Evolutionary conservation across 2,888 invertebrate genomes (phyloP), one percentile per base, ranked within the genome.

Genomic region (Lathronympha strigana): DNA sequence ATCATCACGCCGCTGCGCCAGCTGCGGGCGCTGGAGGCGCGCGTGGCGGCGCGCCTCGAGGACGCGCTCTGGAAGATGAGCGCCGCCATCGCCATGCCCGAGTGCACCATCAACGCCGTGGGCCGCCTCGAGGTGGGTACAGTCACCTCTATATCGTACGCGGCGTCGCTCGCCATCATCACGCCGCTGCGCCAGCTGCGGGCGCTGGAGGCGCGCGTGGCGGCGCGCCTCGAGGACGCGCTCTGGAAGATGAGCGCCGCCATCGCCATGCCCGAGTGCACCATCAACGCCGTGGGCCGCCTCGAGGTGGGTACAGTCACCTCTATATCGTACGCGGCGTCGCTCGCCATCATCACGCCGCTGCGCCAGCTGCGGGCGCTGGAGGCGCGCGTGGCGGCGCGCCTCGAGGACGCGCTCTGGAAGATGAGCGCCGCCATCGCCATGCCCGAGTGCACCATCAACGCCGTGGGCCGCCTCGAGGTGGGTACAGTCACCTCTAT

Each of bases 251-350:
- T 92, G 81, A 75, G 83, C 0, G 90, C 91, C 0, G 86, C 89
- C 58, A 87, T 92, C n/a, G 79, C 83, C 11, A 90, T 92, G 89
- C 92, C 92, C 0, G 83, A 88, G 0, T 92, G 90, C 66, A 82
- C 82, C 1, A 86, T 92, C 60, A 86, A 80, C 6, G 90, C 92
- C 0, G 72, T 80, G 1, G 92, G 91, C 3, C 83, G 84, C n/a
- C 79, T 92, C 0, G 90, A 90, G 85, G 91, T 90, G 69, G 69
- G 43, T 47, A 19, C 17, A 8, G n/a, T 17, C n/a, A 28, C 25
- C 25, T 3, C 9, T n/a, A n/a, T n/a, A n/a, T 86, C 87, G 1
- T 85, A 91, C 69, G 53, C 83, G 2, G 28, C 1, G 6, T n/a
- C 3, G 15, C 25, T 9, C n/a, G 13, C 19, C 3, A 15, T 31